Evolutionary conservation across 1,140 invertebrate species (phyloP).

Genomic region (Antheraea mylitta): DNA sequence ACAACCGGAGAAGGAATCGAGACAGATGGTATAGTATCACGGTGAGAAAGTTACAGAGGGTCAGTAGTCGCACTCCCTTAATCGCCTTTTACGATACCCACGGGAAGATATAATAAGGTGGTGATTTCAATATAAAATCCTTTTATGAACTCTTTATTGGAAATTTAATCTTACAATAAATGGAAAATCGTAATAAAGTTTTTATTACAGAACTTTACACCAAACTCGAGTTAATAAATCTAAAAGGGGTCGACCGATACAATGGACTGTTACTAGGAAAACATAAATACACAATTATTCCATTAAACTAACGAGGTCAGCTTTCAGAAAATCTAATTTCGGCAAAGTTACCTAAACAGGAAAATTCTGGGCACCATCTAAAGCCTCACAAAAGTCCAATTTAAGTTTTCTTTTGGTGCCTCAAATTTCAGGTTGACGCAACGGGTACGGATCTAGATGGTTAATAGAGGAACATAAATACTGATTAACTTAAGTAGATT

Average conservation of each 20-base stretch:
- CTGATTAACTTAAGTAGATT: not conserved
- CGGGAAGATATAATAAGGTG: no score
- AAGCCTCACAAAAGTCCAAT: constrained; percentile 31
- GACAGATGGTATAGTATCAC: no score
- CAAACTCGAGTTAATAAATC: not conserved
- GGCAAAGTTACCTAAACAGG: constrained; percentile 20
- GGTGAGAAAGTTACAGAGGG: no score
- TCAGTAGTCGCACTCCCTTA: no score
- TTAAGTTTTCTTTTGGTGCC: constrained; percentile 33
- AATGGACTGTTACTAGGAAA: not conserved
- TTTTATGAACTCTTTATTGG: no score
- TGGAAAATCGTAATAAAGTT: not conserved
- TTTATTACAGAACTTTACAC: not conserved
- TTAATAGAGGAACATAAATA: constrained; percentile 6
- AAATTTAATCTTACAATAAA: constrained; percentile 3
- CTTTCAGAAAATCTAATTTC: constrained; percentile 27
- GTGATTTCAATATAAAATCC: no score
- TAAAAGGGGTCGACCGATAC: not conserved
- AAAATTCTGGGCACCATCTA: constrained; percentile 21
- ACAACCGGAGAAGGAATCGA: no score
- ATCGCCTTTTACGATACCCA: no score
- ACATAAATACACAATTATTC: constrained; percentile 22
- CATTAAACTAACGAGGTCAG: constrained; percentile 19
- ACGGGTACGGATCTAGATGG: constrained; percentile 13
- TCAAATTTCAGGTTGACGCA: constrained; percentile 20